These are phyloP conservation scores for Centruroides sculpturatus DNA, from an alignment of 1,140 invertebrate genomes.

Conservation along the genomic window DNA sequence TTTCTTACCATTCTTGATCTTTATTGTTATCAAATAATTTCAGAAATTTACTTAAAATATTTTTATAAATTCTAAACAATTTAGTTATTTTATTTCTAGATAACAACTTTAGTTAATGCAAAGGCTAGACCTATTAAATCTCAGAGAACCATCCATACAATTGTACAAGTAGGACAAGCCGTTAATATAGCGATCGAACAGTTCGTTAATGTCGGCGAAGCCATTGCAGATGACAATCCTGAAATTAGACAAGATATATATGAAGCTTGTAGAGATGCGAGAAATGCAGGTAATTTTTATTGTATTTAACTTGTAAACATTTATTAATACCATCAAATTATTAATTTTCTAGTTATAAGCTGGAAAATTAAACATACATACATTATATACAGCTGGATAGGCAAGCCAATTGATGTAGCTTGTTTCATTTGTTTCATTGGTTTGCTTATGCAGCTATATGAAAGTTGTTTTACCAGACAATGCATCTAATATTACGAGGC, in stretches of 20 bases:
- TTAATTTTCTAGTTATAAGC: too few species aligned
- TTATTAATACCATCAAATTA: too few species aligned
- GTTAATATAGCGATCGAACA: slow-evolving; percentile 92
- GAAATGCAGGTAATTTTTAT: slow-evolving; percentile 62
- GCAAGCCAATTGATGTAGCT: too few species aligned
- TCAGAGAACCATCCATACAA: slow-evolving; percentile 48
- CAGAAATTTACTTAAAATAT: background rate
- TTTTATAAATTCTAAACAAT: slow-evolving; percentile 12
- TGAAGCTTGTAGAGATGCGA: slow-evolving; percentile 90
- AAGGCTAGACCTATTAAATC: slow-evolving; percentile 36
- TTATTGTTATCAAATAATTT: background rate
- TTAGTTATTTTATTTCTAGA: slow-evolving; percentile 43
- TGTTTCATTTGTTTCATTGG: too few species aligned
- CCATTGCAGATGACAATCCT: slow-evolving; percentile 93
- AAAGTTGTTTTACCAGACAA: too few species aligned
- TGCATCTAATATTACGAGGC: too few species aligned
- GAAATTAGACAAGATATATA: slow-evolving; percentile 96
- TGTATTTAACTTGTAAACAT: too few species aligned
- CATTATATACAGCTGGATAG: too few species aligned
- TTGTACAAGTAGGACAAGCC: slow-evolving; percentile 87
- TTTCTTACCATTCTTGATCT: background rate
- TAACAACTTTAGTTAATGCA: slow-evolving; percentile 69
- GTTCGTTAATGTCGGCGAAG: slow-evolving; percentile 94
- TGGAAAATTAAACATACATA: too few species aligned
- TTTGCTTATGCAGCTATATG: too few species aligned